phyloP scores from a whole-genome alignment of 2,888 invertebrate genomes.

The Hypena proboscidalis region DNA sequence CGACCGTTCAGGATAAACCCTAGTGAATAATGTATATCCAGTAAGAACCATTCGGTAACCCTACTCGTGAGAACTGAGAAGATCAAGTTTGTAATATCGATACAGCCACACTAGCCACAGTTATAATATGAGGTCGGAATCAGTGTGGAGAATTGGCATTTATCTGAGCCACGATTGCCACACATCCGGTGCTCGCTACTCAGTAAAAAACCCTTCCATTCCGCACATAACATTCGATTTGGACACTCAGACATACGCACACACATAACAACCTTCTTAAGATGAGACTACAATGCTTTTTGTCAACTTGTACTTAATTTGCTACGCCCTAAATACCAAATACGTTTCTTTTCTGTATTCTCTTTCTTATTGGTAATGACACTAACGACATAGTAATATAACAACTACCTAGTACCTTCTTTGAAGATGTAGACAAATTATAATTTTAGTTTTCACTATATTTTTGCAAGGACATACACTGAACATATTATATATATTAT shows the following conservation, averaged over 20 bases:
- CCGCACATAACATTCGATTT: slow-evolving; percentile 78
- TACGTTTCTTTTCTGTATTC: slow-evolving; percentile 46
- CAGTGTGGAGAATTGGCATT: slow-evolving; percentile 49
- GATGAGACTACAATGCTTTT: slow-evolving; percentile 53
- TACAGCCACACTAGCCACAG: slow-evolving; percentile 45
- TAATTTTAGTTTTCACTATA: too few relatives aligned
- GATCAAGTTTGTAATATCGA: slow-evolving; percentile 47
- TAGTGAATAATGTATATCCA: too few relatives aligned
- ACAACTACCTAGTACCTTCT: too few relatives aligned
- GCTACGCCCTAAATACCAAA: slow-evolving; percentile 59
- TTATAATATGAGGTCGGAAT: slow-evolving; percentile 45
- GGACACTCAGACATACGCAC: slow-evolving; percentile 55
- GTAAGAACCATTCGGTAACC: too few relatives aligned
- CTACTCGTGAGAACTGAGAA: slow-evolving; percentile 44
- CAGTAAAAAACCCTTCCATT: slow-evolving; percentile 76
- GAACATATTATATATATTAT: too few relatives aligned
- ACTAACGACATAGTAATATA: too few relatives aligned
- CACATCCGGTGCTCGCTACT: slow-evolving; percentile 74
- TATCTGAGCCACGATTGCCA: slow-evolving; percentile 59
- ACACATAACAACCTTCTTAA: slow-evolving; percentile 40
- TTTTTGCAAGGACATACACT: too few relatives aligned
- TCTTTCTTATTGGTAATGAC: slow-evolving; percentile 30
- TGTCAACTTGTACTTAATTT: slow-evolving; percentile 77
- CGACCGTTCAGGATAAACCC: too few relatives aligned
- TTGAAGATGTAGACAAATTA: too few relatives aligned